Percentiles rank a stretch among this genome's conserved stretches.
Evolutionary conservation across 2,113 vertebrate species (phyloP).

Genomic region (Daubentonia madagascariensis): DNA sequence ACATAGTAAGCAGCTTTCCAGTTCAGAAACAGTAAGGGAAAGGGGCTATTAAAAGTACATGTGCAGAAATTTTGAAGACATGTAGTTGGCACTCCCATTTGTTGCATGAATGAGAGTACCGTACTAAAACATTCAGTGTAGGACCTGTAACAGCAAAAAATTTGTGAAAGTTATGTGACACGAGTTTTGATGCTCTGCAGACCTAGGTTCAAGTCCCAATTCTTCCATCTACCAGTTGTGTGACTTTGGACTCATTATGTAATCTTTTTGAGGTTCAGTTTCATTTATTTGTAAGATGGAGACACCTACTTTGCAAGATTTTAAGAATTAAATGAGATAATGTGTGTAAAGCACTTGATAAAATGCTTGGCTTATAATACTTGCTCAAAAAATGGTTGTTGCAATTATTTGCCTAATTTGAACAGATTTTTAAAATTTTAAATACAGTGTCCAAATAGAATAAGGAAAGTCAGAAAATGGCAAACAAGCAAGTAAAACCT

Average conservation of each 20-base stretch:
- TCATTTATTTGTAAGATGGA: not conserved
- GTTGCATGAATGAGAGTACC: not conserved
- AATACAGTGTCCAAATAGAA: not conserved
- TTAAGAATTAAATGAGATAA: slow-evolving; percentile 33
- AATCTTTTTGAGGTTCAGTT: not conserved
- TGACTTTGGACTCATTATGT: not conserved
- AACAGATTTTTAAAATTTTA: not conserved
- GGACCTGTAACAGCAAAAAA: not conserved
- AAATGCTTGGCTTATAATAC: not conserved
- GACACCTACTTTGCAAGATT: not conserved
- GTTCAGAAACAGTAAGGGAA: slow-evolving; percentile 37
- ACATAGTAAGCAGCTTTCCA: slow-evolving; percentile 37
- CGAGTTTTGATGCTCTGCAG: not conserved
- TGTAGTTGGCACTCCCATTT: not conserved
- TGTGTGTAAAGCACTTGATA: not conserved
- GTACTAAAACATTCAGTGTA: not conserved
- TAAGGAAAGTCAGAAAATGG: slow-evolving; percentile 23
- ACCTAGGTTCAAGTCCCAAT: not conserved
- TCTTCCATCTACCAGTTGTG: not conserved
- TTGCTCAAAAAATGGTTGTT: not conserved
- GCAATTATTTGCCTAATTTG: not conserved
- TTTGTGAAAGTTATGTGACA: not conserved
- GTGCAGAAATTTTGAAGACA: not conserved
- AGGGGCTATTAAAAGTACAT: not conserved
- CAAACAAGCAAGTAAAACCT: not conserved